Base-by-base conservation (phyloP, 2,113 vertebrate species). In the Cricetomys ansorgei region DNA sequence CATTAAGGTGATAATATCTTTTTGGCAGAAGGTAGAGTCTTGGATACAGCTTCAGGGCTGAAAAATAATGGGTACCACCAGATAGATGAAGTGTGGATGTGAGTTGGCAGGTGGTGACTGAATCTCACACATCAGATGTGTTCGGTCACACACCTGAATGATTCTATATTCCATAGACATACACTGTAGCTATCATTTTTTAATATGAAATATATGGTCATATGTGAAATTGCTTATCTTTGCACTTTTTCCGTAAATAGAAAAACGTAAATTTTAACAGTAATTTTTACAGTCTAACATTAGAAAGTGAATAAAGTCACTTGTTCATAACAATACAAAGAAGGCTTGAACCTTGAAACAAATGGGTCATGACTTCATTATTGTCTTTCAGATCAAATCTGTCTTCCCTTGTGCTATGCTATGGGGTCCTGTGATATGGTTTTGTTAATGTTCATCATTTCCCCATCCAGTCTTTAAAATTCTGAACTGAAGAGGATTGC, bases 71-170 rank as follows among this genome's bases (percentile, higher is more conserved):
- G 23, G 43, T 87, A n/a, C 6, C 34, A 25, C n/a, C 7, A 67
- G 55, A 92, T 12, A 72, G 91, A 96, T 86, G 62, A 95, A 85
- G 29, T 17, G 17, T 34, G 21, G 19, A 94, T 50, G 9, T 0
- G n/a, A 37, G 12, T 70, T 95, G 83, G 11, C 84, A 90, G 86
- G 65, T 0, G 12, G 50, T 62, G 77, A 67, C 83, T 81, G 55
- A 92, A 79, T 91, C 77, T 96, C 89, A 96, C 86, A 93, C 53
- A 73, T 69, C 65, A 69, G 62, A 89, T 89, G 25, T 91, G 94
- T 75, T 31, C 21, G 59, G 75, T 94, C 23, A 29, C 79, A 70
- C 1, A 57, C 31, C 83, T 50, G n/a, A 96, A 3, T 81, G 27
- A 80, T 53, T 94, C 87, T 81, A 4, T 4, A 37, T 27, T 84